Base-by-base conservation (phyloP, 30 jellyfish, hydroid and myxozoan genomes). In the Nemopilema nomurai region DNA sequence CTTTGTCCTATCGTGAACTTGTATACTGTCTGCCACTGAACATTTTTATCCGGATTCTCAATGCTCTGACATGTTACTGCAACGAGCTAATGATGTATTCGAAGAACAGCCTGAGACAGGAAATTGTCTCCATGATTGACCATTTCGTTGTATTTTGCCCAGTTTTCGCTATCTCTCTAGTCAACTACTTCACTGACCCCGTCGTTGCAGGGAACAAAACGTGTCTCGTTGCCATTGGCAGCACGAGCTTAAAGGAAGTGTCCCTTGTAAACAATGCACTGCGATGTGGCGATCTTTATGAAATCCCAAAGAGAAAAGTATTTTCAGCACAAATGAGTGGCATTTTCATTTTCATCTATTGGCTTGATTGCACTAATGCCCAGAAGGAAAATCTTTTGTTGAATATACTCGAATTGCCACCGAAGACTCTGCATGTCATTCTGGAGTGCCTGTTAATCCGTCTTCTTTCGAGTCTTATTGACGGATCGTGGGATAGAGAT, bases 1-100 rank as follows among this genome's bases (percentile, higher is more conserved):
- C 80, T 8, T 3, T 1, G 13, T 49, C 8, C 22, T 33, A 26
- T 31, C 20, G 18, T 28, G 62, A 53, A 6, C 4, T 52, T 52
- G 21, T 31, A 52, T 50, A 52, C 23, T 31, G 16, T 21, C 80
- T 83, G 16, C 91, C 91, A 4, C 57, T 84, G 33, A 57, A 69
- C 50, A 13, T 83, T 0, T 70, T 84, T 3, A 31, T 50, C 9
- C 51, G 86, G 62, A 8, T 83, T 41, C 80, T 83, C 26, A 57
- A 63, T 32, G 91, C 91, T 8, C 29, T 71, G 62, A 18, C 75
- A 33, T 28, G 86, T 51, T 41, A 41, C 53, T 20, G 66, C 41
- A 62, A 21, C 8, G 26, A 28, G 28, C 50, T 28, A 18, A 24
- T 9, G 13, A n/a, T 67, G 26, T 27, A 18, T 19, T 28, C 28